Conservation (phyloP, 1,140 invertebrate species). For the Drosophila novamexicana region DNA sequence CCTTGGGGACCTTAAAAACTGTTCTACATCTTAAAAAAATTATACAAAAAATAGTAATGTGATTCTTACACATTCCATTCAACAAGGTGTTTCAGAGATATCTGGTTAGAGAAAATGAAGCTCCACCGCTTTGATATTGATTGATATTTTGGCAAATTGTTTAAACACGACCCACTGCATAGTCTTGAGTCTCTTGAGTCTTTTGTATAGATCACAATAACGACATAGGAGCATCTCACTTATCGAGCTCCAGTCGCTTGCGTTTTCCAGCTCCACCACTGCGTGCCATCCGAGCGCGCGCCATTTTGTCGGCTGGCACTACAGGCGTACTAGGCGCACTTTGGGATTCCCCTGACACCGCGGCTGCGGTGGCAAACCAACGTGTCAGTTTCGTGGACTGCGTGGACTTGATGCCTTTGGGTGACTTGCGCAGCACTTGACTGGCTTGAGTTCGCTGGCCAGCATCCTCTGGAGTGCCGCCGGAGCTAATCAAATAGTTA, state of each 20-base stretch:
- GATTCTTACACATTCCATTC: background rate
- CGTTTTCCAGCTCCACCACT: constrained; percentile 50
- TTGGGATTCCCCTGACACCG: constrained; percentile 43
- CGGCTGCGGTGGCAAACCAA: constrained; percentile 65
- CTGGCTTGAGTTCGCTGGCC: constrained; percentile 14
- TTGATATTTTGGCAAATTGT: constrained; percentile 12
- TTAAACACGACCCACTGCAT: constrained; percentile 16
- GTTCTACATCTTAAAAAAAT: background rate
- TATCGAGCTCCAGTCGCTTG: constrained; percentile 64
- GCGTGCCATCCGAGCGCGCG: constrained; percentile 45
- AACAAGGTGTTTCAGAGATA: background rate
- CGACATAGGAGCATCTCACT: constrained; percentile 27
- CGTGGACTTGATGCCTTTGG: constrained; percentile 57
- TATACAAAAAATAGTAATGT: background rate
- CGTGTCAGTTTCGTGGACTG: constrained; percentile 78
- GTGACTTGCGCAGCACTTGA: constrained; percentile 62
- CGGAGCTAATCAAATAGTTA: constrained; percentile 71
- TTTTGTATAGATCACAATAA: constrained; percentile 29
- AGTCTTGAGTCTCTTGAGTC: constrained; percentile 45
- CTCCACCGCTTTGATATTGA: constrained; percentile 24
- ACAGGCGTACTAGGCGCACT: constrained; percentile 58
- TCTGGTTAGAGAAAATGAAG: background rate
- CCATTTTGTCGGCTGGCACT: constrained; percentile 37
- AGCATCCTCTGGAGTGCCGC: constrained; percentile 46
- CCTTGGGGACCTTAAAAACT: background rate